A percentile compares a stretch with the other conserved stretches of the same genome.
Evolutionary conservation across 1,140 invertebrate genomes (phyloP).

Genomic region (Nephila pilipes): DNA sequence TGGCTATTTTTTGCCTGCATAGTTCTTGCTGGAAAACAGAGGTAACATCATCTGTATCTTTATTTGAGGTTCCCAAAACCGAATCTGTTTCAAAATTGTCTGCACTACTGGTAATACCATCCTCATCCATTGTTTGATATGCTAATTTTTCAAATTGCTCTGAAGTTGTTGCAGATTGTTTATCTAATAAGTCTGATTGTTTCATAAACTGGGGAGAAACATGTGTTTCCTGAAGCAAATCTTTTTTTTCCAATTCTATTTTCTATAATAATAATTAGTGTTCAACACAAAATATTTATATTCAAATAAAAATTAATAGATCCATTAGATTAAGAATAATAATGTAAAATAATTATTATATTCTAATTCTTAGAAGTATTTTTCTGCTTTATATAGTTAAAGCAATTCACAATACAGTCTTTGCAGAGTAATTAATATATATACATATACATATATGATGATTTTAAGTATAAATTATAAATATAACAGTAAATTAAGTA

Average conservation of each 20-base stretch:
- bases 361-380: no score
- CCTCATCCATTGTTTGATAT: neutral
- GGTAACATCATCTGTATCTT: slow-evolving; percentile 1
- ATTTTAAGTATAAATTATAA: no score
- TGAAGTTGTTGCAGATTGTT: neutral
- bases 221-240: neutral
- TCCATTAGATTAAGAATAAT: neutral
- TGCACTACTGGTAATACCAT: slow-evolving; percentile 1
- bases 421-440: no score
- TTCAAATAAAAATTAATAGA: neutral
- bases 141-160: neutral
- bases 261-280: neutral
- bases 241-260: neutral
- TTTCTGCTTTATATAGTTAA: no score
- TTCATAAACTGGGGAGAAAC: neutral
- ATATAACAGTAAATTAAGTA: no score
- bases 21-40: neutral
- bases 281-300: neutral
- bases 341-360: neutral
- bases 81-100: slow-evolving; percentile 20
- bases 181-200: neutral
- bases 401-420: no score
- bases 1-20: neutral
- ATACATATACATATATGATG: no score
- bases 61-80: neutral